phyloP scores from a whole-genome alignment of 2,113 vertebrate species.

The Dromaius novaehollandiae region DNA sequence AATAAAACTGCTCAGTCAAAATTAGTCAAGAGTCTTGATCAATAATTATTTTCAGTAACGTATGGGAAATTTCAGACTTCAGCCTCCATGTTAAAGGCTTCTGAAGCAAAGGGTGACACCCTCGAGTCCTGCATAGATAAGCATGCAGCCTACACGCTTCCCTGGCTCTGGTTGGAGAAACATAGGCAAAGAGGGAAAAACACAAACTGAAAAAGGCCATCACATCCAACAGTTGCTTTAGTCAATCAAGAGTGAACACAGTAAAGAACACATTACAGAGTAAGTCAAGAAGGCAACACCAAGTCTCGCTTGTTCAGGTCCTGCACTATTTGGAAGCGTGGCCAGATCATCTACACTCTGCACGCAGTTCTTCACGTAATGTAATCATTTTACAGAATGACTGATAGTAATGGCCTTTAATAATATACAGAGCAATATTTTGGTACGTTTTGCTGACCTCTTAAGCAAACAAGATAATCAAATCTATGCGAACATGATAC shows the following conservation, averaged over 20 bases:
- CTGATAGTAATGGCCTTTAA: neutral
- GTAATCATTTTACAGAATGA: neutral
- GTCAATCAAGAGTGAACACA: neutral
- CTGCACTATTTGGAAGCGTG: rapidly evolving
- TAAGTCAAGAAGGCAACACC: neutral
- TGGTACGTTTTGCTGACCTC: neutral
- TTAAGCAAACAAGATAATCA: neutral
- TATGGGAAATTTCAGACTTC: neutral
- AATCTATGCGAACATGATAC: neutral
- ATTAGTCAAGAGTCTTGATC: neutral
- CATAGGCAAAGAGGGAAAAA: neutral
- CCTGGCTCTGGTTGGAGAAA: neutral
- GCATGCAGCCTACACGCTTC: neutral
- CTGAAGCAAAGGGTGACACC: neutral
- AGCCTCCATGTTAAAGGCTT: neutral
- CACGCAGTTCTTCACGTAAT: rapidly evolving
- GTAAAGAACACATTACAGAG: too few species aligned
- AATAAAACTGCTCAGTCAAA: neutral
- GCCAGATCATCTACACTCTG: rapidly evolving
- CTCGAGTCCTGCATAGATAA: neutral
- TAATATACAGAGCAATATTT: neutral
- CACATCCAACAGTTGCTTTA: too few species aligned
- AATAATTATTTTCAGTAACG: neutral
- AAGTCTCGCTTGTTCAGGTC: neutral
- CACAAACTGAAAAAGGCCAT: neutral